Evolutionary conservation across 2,888 invertebrate species (phyloP).

Genomic region (Trichopoda pennipes): DNA sequence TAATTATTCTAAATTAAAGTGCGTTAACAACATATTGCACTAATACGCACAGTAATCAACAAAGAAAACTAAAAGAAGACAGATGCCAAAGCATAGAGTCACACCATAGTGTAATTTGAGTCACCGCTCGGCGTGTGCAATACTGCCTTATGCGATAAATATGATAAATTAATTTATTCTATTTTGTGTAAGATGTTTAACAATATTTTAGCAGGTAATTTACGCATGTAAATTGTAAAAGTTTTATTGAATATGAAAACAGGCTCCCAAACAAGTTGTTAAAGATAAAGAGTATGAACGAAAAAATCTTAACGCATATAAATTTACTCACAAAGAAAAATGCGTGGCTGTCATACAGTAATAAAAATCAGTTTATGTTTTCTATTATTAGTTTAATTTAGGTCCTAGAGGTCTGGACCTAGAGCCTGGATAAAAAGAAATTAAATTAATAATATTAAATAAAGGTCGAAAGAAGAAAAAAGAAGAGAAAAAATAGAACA

Average conservation of each 20-base stretch:
- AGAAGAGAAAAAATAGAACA: too few relatives aligned
- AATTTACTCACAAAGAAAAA: too few relatives aligned
- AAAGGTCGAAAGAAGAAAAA: too few relatives aligned
- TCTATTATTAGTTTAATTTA: too few relatives aligned
- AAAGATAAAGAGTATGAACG: slow-evolving; percentile 11
- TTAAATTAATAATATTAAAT: too few relatives aligned
- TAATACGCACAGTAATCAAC: background rate
- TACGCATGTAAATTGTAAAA: slow-evolving; percentile 59
- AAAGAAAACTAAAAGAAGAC: background rate
- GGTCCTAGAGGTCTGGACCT: too few relatives aligned
- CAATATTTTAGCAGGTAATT: slow-evolving; percentile 57
- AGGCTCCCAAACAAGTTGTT: background rate
- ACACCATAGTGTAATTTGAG: background rate
- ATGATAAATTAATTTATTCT: slow-evolving; percentile 41
- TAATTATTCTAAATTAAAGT: slow-evolving; percentile 18
- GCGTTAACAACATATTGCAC: slow-evolving; percentile 5
- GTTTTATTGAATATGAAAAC: slow-evolving; percentile 6
- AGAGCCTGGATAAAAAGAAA: too few relatives aligned
- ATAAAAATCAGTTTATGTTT: too few relatives aligned
- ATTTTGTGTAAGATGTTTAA: slow-evolving; percentile 44
- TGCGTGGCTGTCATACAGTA: too few relatives aligned
- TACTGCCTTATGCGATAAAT: slow-evolving; percentile 8
- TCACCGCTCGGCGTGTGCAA: slow-evolving; percentile 39
- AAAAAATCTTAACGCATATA: background rate
- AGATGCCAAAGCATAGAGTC: background rate